Conservation (phyloP, 1,140 invertebrate species). For the Drosophila hydei region DNA sequence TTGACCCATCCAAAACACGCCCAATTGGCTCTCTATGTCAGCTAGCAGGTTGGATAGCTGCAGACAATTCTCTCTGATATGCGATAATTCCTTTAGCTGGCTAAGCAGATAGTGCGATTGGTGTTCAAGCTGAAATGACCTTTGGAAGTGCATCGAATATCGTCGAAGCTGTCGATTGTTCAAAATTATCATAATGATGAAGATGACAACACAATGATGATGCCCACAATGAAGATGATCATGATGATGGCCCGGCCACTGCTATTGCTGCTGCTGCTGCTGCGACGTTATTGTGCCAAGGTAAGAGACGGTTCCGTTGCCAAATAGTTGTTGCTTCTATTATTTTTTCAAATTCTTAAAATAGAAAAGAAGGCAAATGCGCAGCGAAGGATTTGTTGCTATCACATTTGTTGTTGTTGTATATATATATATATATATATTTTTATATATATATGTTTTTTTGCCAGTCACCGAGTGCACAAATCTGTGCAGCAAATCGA, state of each 20-base stretch:
- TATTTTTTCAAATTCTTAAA: slow-evolving; percentile 59
- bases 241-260: slow-evolving; percentile 15
- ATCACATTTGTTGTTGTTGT: neutral
- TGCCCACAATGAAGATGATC: slow-evolving; percentile 21
- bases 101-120: too few species aligned
- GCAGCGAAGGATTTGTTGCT: slow-evolving; percentile 51
- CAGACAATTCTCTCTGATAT: too few species aligned
- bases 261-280: slow-evolving; percentile 30
- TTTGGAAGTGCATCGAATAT: slow-evolving; percentile 12
- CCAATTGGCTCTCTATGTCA: too few species aligned
- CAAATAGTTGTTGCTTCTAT: slow-evolving; percentile 54
- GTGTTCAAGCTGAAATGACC: neutral
- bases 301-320: slow-evolving; percentile 73
- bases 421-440: neutral
- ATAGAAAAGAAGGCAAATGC: slow-evolving; percentile 57
- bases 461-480: slow-evolving; percentile 69
- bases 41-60: too few species aligned
- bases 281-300: slow-evolving; percentile 78
- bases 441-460: slow-evolving; percentile 21
- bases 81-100: too few species aligned
- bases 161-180: slow-evolving; percentile 64
- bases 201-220: slow-evolving; percentile 19
- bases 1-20: too few species aligned
- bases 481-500: slow-evolving; percentile 61
- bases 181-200: slow-evolving; percentile 29